phyloP scores from a whole-genome alignment of 2,113 vertebrate species.

The Laticauda laticaudata region DNA sequence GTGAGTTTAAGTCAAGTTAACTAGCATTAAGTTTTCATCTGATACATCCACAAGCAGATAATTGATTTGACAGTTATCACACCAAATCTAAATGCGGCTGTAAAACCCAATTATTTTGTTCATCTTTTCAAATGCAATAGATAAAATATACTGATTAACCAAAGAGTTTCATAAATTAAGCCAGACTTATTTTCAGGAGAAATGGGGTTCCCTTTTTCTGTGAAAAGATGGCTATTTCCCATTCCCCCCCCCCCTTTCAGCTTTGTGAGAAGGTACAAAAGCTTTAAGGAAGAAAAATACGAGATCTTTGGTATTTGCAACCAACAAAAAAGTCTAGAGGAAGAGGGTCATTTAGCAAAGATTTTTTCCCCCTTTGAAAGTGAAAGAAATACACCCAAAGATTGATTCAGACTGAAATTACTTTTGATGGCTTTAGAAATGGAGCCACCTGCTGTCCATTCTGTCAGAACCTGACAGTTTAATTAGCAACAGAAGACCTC shows the following conservation, averaged over 20 bases:
- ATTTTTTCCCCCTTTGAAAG: not conserved
- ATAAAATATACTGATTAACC: conserved; percentile 69
- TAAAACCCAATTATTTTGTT: conserved; percentile 64
- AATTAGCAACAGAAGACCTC: conserved; percentile 63
- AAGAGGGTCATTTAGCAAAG: conserved; percentile 53
- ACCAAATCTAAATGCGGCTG: conserved; percentile 75
- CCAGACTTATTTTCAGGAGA: conserved; percentile 60
- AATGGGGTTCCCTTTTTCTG: conserved; percentile 67
- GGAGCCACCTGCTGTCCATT: conserved; percentile 72
- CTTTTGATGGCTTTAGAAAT: conserved; percentile 73
- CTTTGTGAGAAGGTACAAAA: conserved; percentile 24
- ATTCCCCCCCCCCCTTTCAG: not conserved
- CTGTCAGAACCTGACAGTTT: conserved; percentile 64
- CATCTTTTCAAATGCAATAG: conserved; percentile 68
- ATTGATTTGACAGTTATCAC: conserved; percentile 68
- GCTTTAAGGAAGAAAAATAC: not conserved
- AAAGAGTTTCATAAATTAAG: conserved; percentile 72
- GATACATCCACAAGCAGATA: conserved; percentile 55
- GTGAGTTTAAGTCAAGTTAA: conserved; percentile 29
- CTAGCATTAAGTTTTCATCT: conserved; percentile 38
- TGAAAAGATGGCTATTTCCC: conserved; percentile 39
- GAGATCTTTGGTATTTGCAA: conserved; percentile 46
- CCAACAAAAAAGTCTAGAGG: conserved; percentile 27
- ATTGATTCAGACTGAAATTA: conserved; percentile 66
- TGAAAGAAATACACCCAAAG: conserved; percentile 28